Conservation (phyloP, 1,140 invertebrate genomes). For the Diorhabda carinulata region DNA sequence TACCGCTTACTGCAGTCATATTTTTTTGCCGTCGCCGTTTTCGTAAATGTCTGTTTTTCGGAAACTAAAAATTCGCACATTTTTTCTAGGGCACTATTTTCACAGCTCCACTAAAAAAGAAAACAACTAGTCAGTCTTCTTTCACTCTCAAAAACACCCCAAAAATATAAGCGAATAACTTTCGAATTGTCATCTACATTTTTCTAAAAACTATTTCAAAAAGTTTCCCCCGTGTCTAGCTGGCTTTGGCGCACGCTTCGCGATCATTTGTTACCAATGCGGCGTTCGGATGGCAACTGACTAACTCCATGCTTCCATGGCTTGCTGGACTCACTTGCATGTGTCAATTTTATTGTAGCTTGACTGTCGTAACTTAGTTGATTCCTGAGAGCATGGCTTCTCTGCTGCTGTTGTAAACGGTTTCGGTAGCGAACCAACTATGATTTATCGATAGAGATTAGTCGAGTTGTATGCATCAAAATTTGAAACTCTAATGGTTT, state of each 20-base stretch:
- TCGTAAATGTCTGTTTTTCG: not conserved
- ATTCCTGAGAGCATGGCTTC: conserved; percentile 10
- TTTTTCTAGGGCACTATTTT: conserved; percentile 13
- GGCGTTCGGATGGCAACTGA: conserved; percentile 21
- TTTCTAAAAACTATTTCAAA: not conserved
- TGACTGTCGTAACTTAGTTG: conserved; percentile 8
- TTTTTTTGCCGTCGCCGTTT: not conserved
- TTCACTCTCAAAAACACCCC: not conserved
- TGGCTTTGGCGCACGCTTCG: conserved; percentile 11
- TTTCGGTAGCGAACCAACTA: not conserved
- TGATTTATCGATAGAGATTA: conserved; percentile 5
- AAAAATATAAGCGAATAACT: not conserved
- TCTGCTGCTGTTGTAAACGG: conserved; percentile 2
- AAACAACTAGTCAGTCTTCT: not conserved
- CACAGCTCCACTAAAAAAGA: conserved; percentile 12
- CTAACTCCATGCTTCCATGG: conserved; percentile 20
- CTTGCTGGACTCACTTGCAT: conserved; percentile 16
- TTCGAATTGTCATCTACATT: conserved; percentile 1
- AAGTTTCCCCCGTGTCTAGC: conserved; percentile 11
- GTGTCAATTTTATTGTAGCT: conserved; percentile 16
- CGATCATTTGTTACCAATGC: conserved; percentile 21
- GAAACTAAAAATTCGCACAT: conserved; percentile 12
- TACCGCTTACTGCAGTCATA: conserved; percentile 16
- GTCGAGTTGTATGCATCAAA: too few species aligned
- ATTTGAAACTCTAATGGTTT: too few species aligned